Conservation (phyloP, 2,888 invertebrate genomes). For the Hydriomena furcata region DNA sequence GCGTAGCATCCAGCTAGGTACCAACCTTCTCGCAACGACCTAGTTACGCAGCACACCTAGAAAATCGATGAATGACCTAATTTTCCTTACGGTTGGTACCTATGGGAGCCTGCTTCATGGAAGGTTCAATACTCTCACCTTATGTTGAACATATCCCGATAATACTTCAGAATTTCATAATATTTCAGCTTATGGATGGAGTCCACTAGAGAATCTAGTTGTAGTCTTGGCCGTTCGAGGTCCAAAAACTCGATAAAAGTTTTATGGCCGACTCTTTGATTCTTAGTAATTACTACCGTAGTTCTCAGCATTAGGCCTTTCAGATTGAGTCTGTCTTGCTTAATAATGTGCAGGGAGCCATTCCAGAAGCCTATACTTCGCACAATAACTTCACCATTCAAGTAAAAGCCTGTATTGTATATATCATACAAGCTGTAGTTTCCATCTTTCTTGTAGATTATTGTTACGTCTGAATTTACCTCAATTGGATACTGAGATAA, state of each 20-base stretch:
- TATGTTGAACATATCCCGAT: constrained; percentile 86
- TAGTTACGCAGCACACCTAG: background rate
- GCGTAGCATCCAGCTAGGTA: too few species aligned
- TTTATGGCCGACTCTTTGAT: constrained; percentile 58
- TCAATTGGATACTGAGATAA: constrained; percentile 65
- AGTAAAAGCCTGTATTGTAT: constrained; percentile 82
- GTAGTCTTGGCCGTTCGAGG: constrained; percentile 72
- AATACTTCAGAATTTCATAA: constrained; percentile 79
- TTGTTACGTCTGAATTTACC: constrained; percentile 72
- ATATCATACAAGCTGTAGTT: constrained; percentile 66
- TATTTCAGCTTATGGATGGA: constrained; percentile 86
- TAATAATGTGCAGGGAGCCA: constrained; percentile 54
- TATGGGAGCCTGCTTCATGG: background rate
- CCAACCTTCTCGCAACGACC: too few species aligned
- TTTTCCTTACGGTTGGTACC: too few species aligned
- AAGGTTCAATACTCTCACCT: constrained; percentile 71
- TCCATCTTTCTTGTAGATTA: constrained; percentile 47
- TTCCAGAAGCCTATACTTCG: constrained; percentile 77
- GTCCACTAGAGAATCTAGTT: too few species aligned
- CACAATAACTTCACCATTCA: constrained; percentile 75
- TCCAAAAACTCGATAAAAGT: constrained; percentile 75
- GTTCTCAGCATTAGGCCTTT: constrained; percentile 80
- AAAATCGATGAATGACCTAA: constrained; percentile 14
- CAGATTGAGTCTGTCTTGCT: constrained; percentile 74
- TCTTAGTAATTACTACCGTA: constrained; percentile 69